Percentiles rank a stretch among this genome's conserved stretches.
These are phyloP conservation scores for Brachypodius melanocephalos DNA, from an alignment of 2,113 vertebrate genomes.

Conservation along the genomic window DNA sequence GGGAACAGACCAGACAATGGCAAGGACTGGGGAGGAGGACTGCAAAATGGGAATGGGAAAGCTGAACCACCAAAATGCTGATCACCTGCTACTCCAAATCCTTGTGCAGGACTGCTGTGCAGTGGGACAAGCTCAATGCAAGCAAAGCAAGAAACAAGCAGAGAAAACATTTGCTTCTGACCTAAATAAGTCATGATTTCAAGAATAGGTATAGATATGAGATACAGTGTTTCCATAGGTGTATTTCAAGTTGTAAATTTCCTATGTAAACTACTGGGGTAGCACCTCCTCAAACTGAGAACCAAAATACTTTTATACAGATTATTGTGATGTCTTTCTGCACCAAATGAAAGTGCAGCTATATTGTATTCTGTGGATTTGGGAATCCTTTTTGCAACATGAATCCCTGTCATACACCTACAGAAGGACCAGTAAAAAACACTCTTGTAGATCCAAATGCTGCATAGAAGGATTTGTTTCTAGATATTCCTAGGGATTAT, in stretches of 20 bases:
- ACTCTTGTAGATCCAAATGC: neutral
- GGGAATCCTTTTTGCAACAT: neutral
- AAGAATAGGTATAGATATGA: neutral
- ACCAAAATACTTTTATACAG: neutral
- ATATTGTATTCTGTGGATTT: neutral
- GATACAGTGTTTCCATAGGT: neutral
- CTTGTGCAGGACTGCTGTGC: neutral
- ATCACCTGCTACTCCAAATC: neutral
- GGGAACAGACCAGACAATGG: neutral
- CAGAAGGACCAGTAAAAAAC: neutral
- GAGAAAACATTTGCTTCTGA: neutral
- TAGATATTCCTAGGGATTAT: neutral
- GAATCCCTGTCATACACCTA: neutral
- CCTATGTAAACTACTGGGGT: neutral
- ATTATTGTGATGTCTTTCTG: neutral
- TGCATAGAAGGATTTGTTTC: neutral
- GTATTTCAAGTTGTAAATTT: neutral
- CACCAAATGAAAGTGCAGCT: neutral
- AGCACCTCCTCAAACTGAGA: neutral
- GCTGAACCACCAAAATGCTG: neutral
- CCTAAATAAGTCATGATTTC: neutral
- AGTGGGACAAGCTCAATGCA: neutral
- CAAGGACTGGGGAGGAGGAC: neutral
- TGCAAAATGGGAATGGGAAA: neutral
- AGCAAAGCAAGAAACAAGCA: neutral